phyloP scores from a whole-genome alignment of 2,797 vertebrate genomes.

The Aphelocoma californica region DNA sequence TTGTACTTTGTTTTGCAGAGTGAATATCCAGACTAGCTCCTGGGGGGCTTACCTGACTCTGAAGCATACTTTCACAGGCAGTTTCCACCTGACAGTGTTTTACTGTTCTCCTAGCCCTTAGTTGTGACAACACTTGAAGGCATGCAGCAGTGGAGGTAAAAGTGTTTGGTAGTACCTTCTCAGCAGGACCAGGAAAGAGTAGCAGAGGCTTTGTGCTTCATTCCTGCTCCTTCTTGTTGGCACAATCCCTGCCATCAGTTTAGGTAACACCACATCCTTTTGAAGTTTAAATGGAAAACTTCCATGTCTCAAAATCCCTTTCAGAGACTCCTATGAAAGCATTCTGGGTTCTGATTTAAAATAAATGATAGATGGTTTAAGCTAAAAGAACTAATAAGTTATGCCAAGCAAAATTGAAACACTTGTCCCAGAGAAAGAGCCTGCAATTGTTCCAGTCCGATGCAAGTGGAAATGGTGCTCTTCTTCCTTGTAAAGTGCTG shows the following conservation, averaged over 20 bases:
- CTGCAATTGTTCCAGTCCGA: neutral
- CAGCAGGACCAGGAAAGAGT: neutral
- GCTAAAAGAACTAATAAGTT: neutral
- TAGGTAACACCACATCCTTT: neutral
- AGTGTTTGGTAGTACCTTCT: neutral
- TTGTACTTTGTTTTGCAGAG: neutral
- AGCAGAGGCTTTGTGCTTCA: neutral
- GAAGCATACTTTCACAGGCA: fast-evolving
- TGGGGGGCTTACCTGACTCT: neutral
- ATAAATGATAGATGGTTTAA: neutral
- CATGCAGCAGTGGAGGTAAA: neutral
- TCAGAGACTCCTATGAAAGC: neutral
- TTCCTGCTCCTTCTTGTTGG: neutral
- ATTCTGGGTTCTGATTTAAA: neutral
- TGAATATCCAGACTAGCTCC: neutral
- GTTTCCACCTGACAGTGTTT: neutral
- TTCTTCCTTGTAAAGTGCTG: neutral
- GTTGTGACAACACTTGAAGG: neutral
- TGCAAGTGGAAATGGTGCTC: neutral
- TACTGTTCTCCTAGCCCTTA: neutral
- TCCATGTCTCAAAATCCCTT: neutral
- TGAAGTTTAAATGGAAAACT: neutral
- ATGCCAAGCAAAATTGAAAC: neutral
- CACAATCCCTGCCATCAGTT: neutral
- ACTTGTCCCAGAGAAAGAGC: neutral